Conservation (phyloP, 2,113 vertebrate genomes). For the Pseudorhombus dupliciocellatus region DNA sequence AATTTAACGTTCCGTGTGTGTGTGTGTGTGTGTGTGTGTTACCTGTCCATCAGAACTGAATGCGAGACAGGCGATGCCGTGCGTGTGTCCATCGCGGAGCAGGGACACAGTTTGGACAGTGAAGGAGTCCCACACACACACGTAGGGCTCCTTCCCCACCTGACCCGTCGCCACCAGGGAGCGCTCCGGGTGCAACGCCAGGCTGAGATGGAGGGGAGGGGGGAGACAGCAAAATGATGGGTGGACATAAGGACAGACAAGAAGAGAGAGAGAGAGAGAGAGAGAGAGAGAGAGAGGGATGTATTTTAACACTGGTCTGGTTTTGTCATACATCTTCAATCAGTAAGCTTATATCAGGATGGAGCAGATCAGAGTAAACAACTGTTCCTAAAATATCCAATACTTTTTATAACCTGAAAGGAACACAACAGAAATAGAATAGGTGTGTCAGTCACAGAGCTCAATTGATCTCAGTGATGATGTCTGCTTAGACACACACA, state of each 20-base stretch:
- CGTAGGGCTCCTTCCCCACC: slow-evolving; percentile 94
- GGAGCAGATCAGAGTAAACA: background rate
- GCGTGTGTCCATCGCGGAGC: slow-evolving; percentile 93
- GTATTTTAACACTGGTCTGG: background rate
- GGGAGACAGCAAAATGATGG: slow-evolving; percentile 6
- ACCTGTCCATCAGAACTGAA: slow-evolving; percentile 97
- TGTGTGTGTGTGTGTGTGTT: slow-evolving; percentile 24
- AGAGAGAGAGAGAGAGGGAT: background rate
- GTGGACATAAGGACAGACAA: background rate
- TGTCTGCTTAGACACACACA: slow-evolving; percentile 16
- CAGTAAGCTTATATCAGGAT: too few relatives aligned
- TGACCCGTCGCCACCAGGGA: slow-evolving; percentile 94
- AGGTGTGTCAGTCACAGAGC: slow-evolving; percentile 45
- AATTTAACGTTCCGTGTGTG: background rate
- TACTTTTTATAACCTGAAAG: too few relatives aligned
- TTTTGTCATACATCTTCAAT: too few relatives aligned
- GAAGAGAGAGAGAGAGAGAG: slow-evolving; percentile 29
- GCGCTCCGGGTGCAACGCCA: slow-evolving; percentile 94
- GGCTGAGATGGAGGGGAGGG: slow-evolving; percentile 78
- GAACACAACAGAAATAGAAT: slow-evolving; percentile 45
- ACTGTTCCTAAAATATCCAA: too few relatives aligned
- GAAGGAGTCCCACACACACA: slow-evolving; percentile 96
- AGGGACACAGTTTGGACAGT: slow-evolving; percentile 88
- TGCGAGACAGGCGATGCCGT: slow-evolving; percentile 93
- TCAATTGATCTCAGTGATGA: slow-evolving; percentile 38